Base-by-base conservation (phyloP, 2,113 vertebrate genomes). In the Pseudois nayaur region DNA sequence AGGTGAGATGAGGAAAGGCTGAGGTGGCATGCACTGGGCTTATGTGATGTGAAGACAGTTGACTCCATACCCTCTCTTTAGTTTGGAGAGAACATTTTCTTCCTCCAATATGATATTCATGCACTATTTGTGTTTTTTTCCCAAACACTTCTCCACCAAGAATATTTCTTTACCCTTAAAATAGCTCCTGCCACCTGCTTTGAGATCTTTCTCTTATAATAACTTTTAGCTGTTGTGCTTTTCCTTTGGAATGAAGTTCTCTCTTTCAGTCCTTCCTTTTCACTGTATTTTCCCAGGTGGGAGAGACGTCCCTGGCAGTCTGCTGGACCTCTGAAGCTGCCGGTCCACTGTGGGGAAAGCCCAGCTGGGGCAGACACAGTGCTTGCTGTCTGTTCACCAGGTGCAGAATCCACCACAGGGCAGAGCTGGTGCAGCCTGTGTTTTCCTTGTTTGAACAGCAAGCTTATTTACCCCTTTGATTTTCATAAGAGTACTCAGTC, bases 401-500 rank as follows among this genome's bases (percentile, higher is more conserved):
- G 97, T 95, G 92, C 55, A 43, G 45, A 82, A 19, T 25, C 27
- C 52, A 19, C 57, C 12, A 8, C 54, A 27, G 71, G 86, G 71
- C 0, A 4, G 59, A 89, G 91, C 57, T 45, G 85, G 91, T 74
- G 16, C 40, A 43, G 93, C 21, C 79, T 45, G 59, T 25, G 25
- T 12, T 89, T 92, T 83, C 60, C 91, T 48, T 33, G 1, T 40
- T 27, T 96, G 81, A 85, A 94, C 40, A 82, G 55, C 52, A 31
- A 91, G 64, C 93, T 91, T 84, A 59, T 89, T 96, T 96, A 92
- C 76, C 57, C 76, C 93, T 90, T 87, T 86, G 81, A 86, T 83
- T 96, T 97, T 95, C 76, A 89, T n/a, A 82, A 88, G 85, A 45
- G 48, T 67, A 60, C 71, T 27, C 19, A 2, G 36, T 48, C 55